Percentiles rank a stretch among this genome's conserved stretches.
These are phyloP conservation scores for Bombylius discolor DNA, from an alignment of 2,888 invertebrate genomes.

Conservation along the genomic window DNA sequence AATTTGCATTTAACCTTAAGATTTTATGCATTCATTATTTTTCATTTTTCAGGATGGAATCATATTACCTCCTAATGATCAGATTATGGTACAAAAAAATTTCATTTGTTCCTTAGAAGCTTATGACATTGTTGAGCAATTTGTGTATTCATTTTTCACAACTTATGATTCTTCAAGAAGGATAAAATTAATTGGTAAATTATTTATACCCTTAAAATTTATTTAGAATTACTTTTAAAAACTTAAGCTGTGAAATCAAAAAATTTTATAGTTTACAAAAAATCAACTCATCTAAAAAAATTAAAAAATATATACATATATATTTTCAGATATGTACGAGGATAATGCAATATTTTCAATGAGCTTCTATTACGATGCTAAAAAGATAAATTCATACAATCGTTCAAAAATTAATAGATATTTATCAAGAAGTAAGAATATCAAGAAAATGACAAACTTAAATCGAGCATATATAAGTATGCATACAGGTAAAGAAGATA, in stretches of 20 bases:
- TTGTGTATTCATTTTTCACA: conserved; percentile 9
- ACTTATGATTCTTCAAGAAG: conserved; percentile 11
- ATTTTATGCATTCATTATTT: not conserved
- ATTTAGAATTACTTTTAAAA: too few species aligned
- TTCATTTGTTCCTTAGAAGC: conserved; percentile 11
- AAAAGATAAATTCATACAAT: not conserved
- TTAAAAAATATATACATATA: too few species aligned
- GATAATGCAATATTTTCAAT: conserved; percentile 8
- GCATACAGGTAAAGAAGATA: conserved; percentile 3
- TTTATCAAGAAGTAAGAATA: conserved; percentile 1
- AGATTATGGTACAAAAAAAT: conserved; percentile 7
- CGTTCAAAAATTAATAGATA: conserved; percentile 3
- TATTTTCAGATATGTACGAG: conserved; percentile 10
- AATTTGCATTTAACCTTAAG: not conserved
- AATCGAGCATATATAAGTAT: not conserved
- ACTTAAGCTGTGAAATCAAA: too few species aligned
- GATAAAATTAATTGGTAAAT: conserved; percentile 7
- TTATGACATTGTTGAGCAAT: conserved; percentile 14
- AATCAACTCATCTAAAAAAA: too few species aligned
- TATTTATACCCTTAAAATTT: too few species aligned
- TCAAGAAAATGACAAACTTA: not conserved
- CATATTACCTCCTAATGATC: not conserved
- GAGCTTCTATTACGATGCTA: conserved; percentile 7
- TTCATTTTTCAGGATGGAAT: conserved; percentile 7
- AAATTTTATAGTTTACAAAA: too few species aligned